Conservation (phyloP, 30 jellyfish, hydroid and myxozoan species). For the Aurelia sp. region DNA sequence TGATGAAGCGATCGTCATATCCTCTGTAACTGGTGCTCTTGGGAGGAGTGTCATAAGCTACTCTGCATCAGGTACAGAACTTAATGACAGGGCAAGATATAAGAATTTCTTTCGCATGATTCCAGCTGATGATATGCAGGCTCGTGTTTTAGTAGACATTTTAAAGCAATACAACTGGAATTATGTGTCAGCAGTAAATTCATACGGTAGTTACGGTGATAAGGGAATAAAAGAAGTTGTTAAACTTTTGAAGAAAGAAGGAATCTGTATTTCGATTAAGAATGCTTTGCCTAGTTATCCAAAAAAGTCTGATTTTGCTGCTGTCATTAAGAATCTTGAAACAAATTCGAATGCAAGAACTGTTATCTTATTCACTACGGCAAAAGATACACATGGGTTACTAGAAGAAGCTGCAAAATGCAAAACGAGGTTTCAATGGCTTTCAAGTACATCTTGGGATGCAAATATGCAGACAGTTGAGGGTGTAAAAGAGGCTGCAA, state of each 20-base stretch:
- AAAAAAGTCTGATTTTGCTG: neutral
- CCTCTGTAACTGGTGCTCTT: neutral
- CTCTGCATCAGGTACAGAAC: slow-evolving; percentile 14
- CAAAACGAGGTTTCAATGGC: neutral
- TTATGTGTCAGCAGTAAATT: slow-evolving; percentile 29
- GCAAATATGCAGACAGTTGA: neutral
- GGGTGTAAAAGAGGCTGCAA: slow-evolving; percentile 19
- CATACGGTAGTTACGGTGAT: slow-evolving; percentile 26
- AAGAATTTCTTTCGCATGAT: slow-evolving; percentile 27
- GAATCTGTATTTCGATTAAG: slow-evolving; percentile 4
- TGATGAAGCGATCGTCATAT: slow-evolving; percentile 10
- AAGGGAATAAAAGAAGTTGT: slow-evolving; percentile 27
- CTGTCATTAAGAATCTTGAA: neutral
- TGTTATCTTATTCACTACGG: slow-evolving; percentile 10
- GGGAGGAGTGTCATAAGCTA: slow-evolving; percentile 10
- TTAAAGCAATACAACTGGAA: slow-evolving; percentile 47
- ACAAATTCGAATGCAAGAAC: neutral
- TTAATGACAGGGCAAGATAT: slow-evolving; percentile 28
- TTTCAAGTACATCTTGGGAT: slow-evolving; percentile 7
- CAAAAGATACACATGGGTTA: slow-evolving; percentile 17
- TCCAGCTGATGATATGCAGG: slow-evolving; percentile 40
- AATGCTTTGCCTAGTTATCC: slow-evolving; percentile 11
- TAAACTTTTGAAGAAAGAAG: neutral
- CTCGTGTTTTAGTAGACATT: slow-evolving; percentile 26
- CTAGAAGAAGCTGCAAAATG: slow-evolving; percentile 17